Conservation (phyloP, 2,113 vertebrate genomes). For the Pelecanoides urinatrix region DNA sequence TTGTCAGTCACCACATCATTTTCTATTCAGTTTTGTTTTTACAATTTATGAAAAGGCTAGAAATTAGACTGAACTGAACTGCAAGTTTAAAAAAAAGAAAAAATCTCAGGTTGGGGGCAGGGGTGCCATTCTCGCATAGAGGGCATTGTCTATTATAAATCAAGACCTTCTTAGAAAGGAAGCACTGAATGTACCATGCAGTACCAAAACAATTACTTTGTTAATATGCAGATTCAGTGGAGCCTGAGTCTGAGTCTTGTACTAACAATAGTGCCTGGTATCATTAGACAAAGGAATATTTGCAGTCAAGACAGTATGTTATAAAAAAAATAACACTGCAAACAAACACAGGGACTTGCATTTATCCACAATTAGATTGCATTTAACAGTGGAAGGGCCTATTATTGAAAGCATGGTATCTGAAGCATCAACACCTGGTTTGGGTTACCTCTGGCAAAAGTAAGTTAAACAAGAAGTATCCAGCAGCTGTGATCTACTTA, state of each 20-base stretch:
- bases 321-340: neutral
- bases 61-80: neutral
- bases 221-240: neutral
- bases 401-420: neutral
- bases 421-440: neutral
- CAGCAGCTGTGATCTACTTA: neutral
- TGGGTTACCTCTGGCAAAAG: neutral
- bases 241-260: neutral
- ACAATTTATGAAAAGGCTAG: neutral
- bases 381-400: neutral
- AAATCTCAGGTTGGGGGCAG: neutral
- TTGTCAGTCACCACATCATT: neutral
- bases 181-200: neutral
- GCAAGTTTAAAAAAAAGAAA: neutral
- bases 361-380: neutral
- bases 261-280: conserved; percentile 33
- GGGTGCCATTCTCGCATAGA: neutral
- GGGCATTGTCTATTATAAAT: neutral
- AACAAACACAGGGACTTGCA: neutral
- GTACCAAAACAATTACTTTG: conserved; percentile 26
- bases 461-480: neutral
- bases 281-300: neutral
- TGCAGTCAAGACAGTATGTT: neutral
- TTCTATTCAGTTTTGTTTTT: neutral
- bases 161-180: neutral